Conservation (phyloP, 2,888 invertebrate species). For the Odontothrips loti region DNA sequence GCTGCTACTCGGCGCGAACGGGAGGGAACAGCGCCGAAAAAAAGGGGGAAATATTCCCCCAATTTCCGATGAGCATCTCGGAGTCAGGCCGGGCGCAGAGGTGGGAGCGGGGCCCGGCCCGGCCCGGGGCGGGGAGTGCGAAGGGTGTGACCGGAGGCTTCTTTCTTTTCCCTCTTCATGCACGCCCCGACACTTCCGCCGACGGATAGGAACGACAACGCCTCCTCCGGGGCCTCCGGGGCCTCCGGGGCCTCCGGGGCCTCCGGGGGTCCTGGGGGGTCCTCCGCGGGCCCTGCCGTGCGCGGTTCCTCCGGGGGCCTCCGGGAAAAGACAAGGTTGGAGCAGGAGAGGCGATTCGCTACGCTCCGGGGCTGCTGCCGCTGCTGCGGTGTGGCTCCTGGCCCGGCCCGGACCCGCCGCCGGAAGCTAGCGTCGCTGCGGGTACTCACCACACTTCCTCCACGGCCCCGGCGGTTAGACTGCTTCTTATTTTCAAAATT, state of each 20-base stretch:
- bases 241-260: not conserved
- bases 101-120: not conserved
- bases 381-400: not conserved
- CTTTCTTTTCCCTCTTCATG: not conserved
- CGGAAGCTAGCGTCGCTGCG: not conserved
- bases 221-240: not conserved
- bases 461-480: not conserved
- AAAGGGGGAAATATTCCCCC: not conserved
- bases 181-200: slow-evolving; percentile 14
- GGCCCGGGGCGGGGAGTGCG: too few species aligned
- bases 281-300: not conserved
- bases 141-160: not conserved
- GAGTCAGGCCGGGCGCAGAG: too few species aligned
- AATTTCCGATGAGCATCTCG: slow-evolving; percentile 22
- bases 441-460: slow-evolving; percentile 2
- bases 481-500: too few species aligned
- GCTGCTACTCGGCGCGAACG: not conserved
- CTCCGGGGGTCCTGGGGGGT: not conserved
- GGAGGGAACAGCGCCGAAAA: not conserved
- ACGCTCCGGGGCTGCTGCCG: not conserved
- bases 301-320: not conserved
- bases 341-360: not conserved
- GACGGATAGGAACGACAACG: not conserved
- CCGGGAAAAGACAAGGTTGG: not conserved
- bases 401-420: not conserved